Conservation (phyloP, 1,140 invertebrate species). For the Lordiphosa mommai region DNA sequence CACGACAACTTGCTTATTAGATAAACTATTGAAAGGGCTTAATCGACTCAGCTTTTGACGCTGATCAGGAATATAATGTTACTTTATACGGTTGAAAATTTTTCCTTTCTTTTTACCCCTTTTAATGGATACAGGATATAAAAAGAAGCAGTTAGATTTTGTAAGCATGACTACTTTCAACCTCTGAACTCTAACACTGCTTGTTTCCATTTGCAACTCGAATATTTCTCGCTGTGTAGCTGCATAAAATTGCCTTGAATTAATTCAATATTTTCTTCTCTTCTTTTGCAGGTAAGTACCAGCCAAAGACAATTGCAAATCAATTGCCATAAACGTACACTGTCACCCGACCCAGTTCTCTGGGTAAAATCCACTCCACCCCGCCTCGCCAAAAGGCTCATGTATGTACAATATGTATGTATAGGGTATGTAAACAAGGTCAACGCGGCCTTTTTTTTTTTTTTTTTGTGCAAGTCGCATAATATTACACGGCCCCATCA, state of each 20-base stretch:
- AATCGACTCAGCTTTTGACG: too few relatives aligned
- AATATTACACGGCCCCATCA: slow-evolving; percentile 55
- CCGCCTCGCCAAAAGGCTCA: neutral
- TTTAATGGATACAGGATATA: too few relatives aligned
- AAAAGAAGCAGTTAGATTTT: too few relatives aligned
- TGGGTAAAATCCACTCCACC: slow-evolving; percentile 17
- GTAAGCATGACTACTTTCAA: too few relatives aligned
- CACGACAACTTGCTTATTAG: too few relatives aligned
- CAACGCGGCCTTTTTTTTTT: slow-evolving; percentile 43
- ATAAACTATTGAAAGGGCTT: too few relatives aligned
- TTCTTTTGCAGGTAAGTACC: slow-evolving; percentile 68
- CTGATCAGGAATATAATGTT: too few relatives aligned
- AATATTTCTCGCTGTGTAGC: neutral
- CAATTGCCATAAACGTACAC: slow-evolving; percentile 45
- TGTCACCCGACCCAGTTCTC: slow-evolving; percentile 68
- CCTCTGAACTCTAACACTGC: too few relatives aligned
- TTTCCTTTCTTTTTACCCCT: too few relatives aligned
- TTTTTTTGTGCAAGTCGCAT: slow-evolving; percentile 24
- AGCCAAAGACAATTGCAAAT: slow-evolving; percentile 36
- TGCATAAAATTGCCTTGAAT: neutral
- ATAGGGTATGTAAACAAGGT: slow-evolving; percentile 43
- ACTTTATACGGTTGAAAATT: too few relatives aligned
- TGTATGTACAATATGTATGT: neutral
- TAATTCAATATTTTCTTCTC: slow-evolving; percentile 32
- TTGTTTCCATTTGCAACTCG: neutral